Conservation (phyloP, 2,797 vertebrate species). For the Neosilurus mollespiculum region DNA sequence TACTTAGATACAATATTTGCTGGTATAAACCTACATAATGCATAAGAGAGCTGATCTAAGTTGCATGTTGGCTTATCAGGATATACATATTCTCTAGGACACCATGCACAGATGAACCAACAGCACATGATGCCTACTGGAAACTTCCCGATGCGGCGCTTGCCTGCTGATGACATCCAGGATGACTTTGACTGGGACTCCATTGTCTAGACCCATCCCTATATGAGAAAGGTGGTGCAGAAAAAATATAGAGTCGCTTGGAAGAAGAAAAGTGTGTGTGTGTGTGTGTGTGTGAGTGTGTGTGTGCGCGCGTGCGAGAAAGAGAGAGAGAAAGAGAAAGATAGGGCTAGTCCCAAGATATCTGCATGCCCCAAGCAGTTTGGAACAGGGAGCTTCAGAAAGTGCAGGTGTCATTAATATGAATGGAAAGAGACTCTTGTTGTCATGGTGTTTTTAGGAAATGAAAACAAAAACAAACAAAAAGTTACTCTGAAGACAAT, state of each 20-base stretch:
- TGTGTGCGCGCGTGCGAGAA: no score
- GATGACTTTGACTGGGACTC: slow-evolving; percentile 95
- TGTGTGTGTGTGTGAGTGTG: no score
- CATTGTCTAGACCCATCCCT: slow-evolving; percentile 79
- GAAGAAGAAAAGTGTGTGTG: slow-evolving; percentile 25
- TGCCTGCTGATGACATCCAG: slow-evolving; percentile 89
- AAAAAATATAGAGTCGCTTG: slow-evolving; percentile 56
- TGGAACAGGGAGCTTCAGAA: slow-evolving; percentile 61
- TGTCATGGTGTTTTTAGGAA: slow-evolving; percentile 74
- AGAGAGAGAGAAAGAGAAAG: slow-evolving; percentile 8
- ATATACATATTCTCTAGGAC: slow-evolving; percentile 67
- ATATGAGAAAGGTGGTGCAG: slow-evolving; percentile 50
- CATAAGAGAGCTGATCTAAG: neutral
- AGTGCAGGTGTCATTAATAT: slow-evolving; percentile 61
- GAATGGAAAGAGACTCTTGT: slow-evolving; percentile 63
- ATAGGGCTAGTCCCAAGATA: slow-evolving; percentile 52
- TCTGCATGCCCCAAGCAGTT: slow-evolving; percentile 66
- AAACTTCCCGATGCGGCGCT: slow-evolving; percentile 89
- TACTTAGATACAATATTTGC: neutral
- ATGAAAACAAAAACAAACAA: slow-evolving; percentile 66
- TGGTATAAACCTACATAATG: neutral
- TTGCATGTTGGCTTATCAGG: slow-evolving; percentile 2
- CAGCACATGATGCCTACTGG: slow-evolving; percentile 89
- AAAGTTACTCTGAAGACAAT: slow-evolving; percentile 89
- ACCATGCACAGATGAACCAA: slow-evolving; percentile 88